Evolutionary conservation across 2,797 vertebrate species (phyloP).

Genomic region (Cynopterus sphinx): DNA sequence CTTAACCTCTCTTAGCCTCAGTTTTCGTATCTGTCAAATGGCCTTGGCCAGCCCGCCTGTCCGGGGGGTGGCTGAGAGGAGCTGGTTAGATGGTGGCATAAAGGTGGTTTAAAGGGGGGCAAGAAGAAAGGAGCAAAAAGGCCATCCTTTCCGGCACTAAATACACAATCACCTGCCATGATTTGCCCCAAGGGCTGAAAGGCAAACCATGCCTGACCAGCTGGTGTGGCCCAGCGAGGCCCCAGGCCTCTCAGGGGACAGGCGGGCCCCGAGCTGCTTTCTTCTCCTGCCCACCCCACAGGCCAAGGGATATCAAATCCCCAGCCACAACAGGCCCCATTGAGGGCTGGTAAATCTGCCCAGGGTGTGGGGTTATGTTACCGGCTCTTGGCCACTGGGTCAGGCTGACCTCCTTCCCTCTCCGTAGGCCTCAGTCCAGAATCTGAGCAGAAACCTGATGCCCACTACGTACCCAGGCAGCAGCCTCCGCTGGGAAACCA

Average conservation of each 20-base stretch:
- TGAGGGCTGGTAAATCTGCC: conserved; percentile 82
- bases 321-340: conserved; percentile 81
- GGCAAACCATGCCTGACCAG: not conserved
- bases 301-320: conserved; percentile 79
- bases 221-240: not conserved
- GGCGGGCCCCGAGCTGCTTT: conserved; percentile 50
- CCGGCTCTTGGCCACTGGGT: conserved; percentile 74
- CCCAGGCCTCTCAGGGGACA: not conserved
- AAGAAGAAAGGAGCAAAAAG: not conserved
- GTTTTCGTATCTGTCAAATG: not conserved
- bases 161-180: not conserved
- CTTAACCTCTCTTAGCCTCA: not conserved
- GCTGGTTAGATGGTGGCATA: not conserved
- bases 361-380: conserved; percentile 74
- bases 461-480: conserved; percentile 70
- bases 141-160: not conserved
- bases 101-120: not conserved
- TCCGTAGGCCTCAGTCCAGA: conserved; percentile 76
- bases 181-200: not conserved
- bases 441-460: conserved; percentile 79
- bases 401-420: conserved; percentile 78
- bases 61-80: not conserved
- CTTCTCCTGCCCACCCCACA: conserved; percentile 71
- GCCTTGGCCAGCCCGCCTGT: not conserved
- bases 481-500: conserved; percentile 67